Evolutionary conservation across 2,113 vertebrate genomes (phyloP).

Genomic region (Crocuta crocuta): DNA sequence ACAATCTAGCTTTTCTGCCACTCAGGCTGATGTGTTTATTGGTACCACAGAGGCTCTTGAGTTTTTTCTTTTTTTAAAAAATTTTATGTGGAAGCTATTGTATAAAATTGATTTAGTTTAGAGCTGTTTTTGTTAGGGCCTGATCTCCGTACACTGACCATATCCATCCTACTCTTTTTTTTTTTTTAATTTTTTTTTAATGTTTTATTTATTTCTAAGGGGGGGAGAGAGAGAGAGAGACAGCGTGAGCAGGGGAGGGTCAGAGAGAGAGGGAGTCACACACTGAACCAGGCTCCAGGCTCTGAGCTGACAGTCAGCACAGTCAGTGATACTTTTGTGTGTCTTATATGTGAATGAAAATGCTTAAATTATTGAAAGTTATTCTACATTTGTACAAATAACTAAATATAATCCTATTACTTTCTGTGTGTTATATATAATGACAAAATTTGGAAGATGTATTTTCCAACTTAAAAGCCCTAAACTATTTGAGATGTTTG

Average conservation of each 20-base stretch:
- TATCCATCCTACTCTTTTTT: neutral
- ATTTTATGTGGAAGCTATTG: neutral
- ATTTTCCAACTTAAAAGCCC: neutral
- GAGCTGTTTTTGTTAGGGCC: slow-evolving; percentile 1
- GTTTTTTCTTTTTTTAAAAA: neutral
- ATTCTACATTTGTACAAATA: slow-evolving; percentile 26
- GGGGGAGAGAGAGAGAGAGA: too few relatives aligned
- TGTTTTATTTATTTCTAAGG: too few relatives aligned
- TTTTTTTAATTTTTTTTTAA: too few relatives aligned
- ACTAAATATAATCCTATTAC: neutral
- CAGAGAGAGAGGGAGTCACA: too few relatives aligned
- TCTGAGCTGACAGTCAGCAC: too few relatives aligned
- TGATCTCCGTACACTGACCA: neutral
- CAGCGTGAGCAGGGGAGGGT: too few relatives aligned
- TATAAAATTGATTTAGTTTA: slow-evolving; percentile 24
- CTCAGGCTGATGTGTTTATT: neutral
- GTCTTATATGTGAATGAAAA: neutral
- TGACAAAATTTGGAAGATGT: neutral
- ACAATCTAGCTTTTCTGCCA: neutral
- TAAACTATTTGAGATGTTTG: slow-evolving; percentile 32
- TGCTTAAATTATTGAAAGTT: neutral
- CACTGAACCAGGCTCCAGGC: too few relatives aligned
- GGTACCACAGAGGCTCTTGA: neutral
- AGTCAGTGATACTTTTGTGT: neutral
- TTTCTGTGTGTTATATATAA: neutral